Evolutionary conservation across 2,888 invertebrate species (phyloP).

Genomic region (Macaria notata): DNA sequence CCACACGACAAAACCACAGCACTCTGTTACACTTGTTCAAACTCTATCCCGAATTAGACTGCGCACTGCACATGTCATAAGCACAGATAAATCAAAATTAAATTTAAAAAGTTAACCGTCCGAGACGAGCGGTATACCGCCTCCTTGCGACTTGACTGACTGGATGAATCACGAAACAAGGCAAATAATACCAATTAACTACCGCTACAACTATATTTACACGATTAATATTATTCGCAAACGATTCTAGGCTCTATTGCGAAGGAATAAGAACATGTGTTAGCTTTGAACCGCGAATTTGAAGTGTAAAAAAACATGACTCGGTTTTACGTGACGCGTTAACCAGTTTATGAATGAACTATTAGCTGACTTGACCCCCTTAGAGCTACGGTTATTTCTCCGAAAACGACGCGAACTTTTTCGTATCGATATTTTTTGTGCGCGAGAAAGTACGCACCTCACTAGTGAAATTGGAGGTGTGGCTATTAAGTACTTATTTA

Average conservation of each 20-base stretch:
- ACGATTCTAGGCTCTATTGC: slow-evolving; percentile 48
- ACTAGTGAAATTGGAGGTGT: slow-evolving; percentile 6
- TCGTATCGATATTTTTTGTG: slow-evolving; percentile 17
- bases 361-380: slow-evolving; percentile 34
- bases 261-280: slow-evolving; percentile 35
- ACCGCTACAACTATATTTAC: slow-evolving; percentile 51
- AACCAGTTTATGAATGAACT: slow-evolving; percentile 58
- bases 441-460: slow-evolving; percentile 9
- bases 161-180: slow-evolving; percentile 71
- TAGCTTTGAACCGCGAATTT: slow-evolving; percentile 14
- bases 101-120: slow-evolving; percentile 42
- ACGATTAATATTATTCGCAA: slow-evolving; percentile 47
- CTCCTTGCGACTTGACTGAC: slow-evolving; percentile 63
- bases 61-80: slow-evolving; percentile 51
- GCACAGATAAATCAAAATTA: slow-evolving; percentile 48
- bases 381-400: slow-evolving; percentile 20
- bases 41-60: slow-evolving; percentile 49
- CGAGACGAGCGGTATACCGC: slow-evolving; percentile 54
- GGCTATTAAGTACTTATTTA: not conserved
- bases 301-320: slow-evolving; percentile 45
- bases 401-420: slow-evolving; percentile 10
- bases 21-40: slow-evolving; percentile 37
- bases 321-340: slow-evolving; percentile 46
- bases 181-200: slow-evolving; percentile 77
- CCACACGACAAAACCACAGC: slow-evolving; percentile 27